phyloP scores from a whole-genome alignment of 2,888 invertebrate species.

The Heliconius ethilla region DNA sequence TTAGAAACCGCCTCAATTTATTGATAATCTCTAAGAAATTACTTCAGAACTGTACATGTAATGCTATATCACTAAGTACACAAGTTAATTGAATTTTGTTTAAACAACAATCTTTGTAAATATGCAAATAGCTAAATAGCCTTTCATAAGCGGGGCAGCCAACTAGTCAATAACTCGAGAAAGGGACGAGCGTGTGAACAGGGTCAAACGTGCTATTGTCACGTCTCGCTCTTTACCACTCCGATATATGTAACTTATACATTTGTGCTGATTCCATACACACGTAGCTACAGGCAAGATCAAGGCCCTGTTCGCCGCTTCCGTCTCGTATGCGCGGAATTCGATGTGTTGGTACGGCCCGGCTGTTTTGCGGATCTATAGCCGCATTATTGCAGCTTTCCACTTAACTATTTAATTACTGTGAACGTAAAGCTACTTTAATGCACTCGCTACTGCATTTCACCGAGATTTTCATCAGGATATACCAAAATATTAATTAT shows the following conservation, averaged over 20 bases:
- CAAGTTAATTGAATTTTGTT: conserved; percentile 40
- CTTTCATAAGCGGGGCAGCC: conserved; percentile 62
- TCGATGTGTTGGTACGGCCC: conserved; percentile 57
- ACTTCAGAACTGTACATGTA: neutral
- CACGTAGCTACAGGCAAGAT: conserved; percentile 60
- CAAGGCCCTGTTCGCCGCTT: conserved; percentile 71
- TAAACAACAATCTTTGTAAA: conserved; percentile 47
- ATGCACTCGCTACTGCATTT: conserved; percentile 33
- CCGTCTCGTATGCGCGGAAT: conserved; percentile 70
- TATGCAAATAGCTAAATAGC: conserved; percentile 61
- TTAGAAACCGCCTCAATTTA: neutral
- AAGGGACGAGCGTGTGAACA: conserved; percentile 76
- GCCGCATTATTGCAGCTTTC: conserved; percentile 55
- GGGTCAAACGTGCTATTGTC: conserved; percentile 74
- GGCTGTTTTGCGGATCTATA: conserved; percentile 54
- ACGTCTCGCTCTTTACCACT: conserved; percentile 57
- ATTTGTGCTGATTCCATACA: conserved; percentile 48
- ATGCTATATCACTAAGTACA: conserved; percentile 30
- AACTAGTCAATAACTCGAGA: conserved; percentile 73
- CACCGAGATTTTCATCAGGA: neutral
- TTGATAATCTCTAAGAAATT: neutral
- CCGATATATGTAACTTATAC: conserved; percentile 61
- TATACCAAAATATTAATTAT: conserved; percentile 21
- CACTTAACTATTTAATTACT: conserved; percentile 49
- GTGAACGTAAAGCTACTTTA: conserved; percentile 37